These are phyloP conservation scores for Avahi laniger DNA, from an alignment of 2,797 vertebrate species.

Conservation along the genomic window DNA sequence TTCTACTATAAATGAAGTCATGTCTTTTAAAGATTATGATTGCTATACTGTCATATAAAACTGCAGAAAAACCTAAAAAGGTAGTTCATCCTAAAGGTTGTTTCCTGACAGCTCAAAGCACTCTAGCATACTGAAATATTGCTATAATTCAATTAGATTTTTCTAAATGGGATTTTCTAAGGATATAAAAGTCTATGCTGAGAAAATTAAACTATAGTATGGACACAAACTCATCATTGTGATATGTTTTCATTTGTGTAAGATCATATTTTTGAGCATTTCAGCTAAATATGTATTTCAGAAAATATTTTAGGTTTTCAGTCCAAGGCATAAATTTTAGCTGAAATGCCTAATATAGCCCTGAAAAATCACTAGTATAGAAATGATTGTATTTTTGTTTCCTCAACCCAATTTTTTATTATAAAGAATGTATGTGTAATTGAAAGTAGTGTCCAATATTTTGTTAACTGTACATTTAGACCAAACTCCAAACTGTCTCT, in stretches of 20 bases:
- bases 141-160: constrained; percentile 54
- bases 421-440: background rate
- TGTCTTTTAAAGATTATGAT: constrained; percentile 36
- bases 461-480: background rate
- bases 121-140: constrained; percentile 17
- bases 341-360: background rate
- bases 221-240: constrained; percentile 21
- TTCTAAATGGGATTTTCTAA: constrained; percentile 49
- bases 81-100: constrained; percentile 42
- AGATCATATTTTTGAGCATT: constrained; percentile 23
- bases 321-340: constrained; percentile 12
- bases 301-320: constrained; percentile 40
- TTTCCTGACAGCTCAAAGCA: constrained; percentile 32
- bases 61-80: constrained; percentile 11
- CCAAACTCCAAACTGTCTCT: background rate
- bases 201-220: constrained; percentile 48
- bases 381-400: background rate
- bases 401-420: background rate
- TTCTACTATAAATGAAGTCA: constrained; percentile 32
- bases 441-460: background rate
- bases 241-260: background rate
- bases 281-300: constrained; percentile 36
- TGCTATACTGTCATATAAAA: constrained; percentile 39
- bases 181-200: constrained; percentile 30
- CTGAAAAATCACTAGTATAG: background rate